phyloP scores from a whole-genome alignment of 2,888 invertebrate genomes.

The Catotricha subobsoleta region DNA sequence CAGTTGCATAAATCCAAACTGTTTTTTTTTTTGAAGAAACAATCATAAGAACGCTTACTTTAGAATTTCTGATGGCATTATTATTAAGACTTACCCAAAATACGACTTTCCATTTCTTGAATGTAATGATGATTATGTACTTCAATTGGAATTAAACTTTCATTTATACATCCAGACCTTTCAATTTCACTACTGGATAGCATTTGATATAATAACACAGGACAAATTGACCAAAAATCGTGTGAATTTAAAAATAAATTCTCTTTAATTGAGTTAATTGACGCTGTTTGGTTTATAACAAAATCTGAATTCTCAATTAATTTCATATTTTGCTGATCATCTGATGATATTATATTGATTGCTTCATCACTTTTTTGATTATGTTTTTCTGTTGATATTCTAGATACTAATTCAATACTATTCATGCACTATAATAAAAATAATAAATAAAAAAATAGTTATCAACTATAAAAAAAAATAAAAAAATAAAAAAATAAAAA shows the following conservation, averaged over 20 bases:
- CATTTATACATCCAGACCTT: slow-evolving; percentile 37
- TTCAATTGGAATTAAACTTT: slow-evolving; percentile 18
- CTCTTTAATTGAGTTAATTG: slow-evolving; percentile 4
- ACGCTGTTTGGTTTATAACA: background rate
- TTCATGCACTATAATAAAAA: slow-evolving; percentile 31
- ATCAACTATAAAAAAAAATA: slow-evolving; percentile 4
- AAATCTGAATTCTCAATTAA: background rate
- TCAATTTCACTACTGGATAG: slow-evolving; percentile 36
- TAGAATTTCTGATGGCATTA: no score
- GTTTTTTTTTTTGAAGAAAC: slow-evolving; percentile 11
- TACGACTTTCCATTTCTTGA: no score
- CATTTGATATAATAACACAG: slow-evolving; percentile 48
- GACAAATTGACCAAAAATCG: slow-evolving; percentile 39
- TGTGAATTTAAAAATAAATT: slow-evolving; percentile 11
- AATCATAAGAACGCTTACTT: no score
- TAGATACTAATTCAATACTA: slow-evolving; percentile 29
- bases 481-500: slow-evolving; percentile 6
- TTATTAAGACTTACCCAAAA: no score
- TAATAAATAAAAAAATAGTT: slow-evolving; percentile 6
- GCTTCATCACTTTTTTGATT: background rate
- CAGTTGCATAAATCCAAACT: slow-evolving; percentile 71
- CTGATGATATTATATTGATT: background rate
- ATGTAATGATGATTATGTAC: slow-evolving; percentile 6
- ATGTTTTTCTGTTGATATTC: slow-evolving; percentile 7
- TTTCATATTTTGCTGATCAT: background rate